A percentile compares a stretch with the other conserved stretches of the same genome.
Conservation (phyloP, 2,888 invertebrate species). For the Drosophila sordidula region DNA sequence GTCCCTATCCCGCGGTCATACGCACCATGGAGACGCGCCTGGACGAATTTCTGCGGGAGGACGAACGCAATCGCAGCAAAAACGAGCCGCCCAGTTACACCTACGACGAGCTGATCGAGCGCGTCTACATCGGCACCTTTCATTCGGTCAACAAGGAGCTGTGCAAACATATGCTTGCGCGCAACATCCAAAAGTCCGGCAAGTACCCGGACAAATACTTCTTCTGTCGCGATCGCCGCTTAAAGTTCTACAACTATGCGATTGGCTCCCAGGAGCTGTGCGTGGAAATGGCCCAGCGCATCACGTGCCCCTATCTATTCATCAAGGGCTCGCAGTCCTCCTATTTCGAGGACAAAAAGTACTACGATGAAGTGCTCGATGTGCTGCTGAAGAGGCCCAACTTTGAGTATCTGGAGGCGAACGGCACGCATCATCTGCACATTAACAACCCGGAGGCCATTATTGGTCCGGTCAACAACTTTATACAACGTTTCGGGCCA, state of each 20-base stretch:
- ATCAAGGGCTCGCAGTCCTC: slow-evolving; percentile 87
- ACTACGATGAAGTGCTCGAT: slow-evolving; percentile 87
- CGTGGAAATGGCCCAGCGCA: slow-evolving; percentile 86
- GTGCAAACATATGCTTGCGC: slow-evolving; percentile 86
- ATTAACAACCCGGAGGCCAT: slow-evolving; percentile 88
- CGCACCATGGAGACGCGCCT: slow-evolving; percentile 83
- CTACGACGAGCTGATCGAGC: slow-evolving; percentile 88
- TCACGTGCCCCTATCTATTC: slow-evolving; percentile 88
- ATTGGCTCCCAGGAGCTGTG: slow-evolving; percentile 86
- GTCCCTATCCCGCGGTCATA: slow-evolving; percentile 75
- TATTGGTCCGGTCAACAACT: slow-evolving; percentile 86
- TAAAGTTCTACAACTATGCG: slow-evolving; percentile 86
- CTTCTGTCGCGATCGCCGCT: slow-evolving; percentile 88
- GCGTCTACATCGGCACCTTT: slow-evolving; percentile 86
- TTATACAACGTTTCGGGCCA: slow-evolving; percentile 87
- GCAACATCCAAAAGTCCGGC: slow-evolving; percentile 87
- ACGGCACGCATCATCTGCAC: slow-evolving; percentile 91
- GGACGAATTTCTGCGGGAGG: slow-evolving; percentile 86
- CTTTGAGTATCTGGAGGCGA: slow-evolving; percentile 87
- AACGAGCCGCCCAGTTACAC: slow-evolving; percentile 88
- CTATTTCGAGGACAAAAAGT: slow-evolving; percentile 86
- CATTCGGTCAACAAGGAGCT: slow-evolving; percentile 87
- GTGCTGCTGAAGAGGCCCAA: slow-evolving; percentile 86
- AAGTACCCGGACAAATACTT: slow-evolving; percentile 87
- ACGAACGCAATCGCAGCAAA: slow-evolving; percentile 83